phyloP scores from a whole-genome alignment of 2,888 invertebrate species.

The Limnephilus marmoratus region DNA sequence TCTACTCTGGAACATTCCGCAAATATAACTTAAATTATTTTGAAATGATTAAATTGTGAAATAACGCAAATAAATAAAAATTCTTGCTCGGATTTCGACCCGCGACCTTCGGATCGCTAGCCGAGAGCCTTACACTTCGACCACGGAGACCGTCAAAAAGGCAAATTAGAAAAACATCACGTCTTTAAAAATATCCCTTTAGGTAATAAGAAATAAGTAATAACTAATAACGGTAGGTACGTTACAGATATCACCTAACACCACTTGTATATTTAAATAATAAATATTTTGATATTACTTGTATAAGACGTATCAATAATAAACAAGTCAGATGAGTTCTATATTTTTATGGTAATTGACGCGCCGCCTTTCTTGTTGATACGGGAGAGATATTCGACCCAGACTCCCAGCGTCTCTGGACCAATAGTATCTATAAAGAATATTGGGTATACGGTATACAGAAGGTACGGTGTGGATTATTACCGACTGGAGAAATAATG shows the following conservation, averaged over 20 bases:
- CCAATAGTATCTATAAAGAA: background rate
- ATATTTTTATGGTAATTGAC: background rate
- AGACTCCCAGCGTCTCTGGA: conserved; percentile 39
- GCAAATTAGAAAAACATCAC: background rate
- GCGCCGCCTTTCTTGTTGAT: conserved; percentile 39
- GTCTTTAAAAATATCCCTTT: background rate
- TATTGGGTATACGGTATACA: conserved; percentile 1
- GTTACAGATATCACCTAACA: background rate
- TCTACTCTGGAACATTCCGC: too few species aligned
- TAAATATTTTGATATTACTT: background rate
- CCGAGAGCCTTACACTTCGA: too few species aligned
- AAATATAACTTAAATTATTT: too few species aligned
- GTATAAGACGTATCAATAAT: background rate
- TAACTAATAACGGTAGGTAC: background rate
- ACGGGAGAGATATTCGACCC: background rate
- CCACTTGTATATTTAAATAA: background rate
- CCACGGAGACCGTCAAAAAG: too few species aligned
- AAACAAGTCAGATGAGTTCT: background rate
- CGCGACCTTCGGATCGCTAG: too few species aligned
- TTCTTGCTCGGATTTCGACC: too few species aligned
- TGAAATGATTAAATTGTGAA: too few species aligned
- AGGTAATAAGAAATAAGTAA: too few species aligned
- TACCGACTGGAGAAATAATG: conserved; percentile 60
- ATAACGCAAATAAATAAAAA: too few species aligned
- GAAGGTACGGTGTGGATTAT: conserved; percentile 9